Base-by-base conservation (phyloP, 2,797 vertebrate species). In the Zalophus californianus region DNA sequence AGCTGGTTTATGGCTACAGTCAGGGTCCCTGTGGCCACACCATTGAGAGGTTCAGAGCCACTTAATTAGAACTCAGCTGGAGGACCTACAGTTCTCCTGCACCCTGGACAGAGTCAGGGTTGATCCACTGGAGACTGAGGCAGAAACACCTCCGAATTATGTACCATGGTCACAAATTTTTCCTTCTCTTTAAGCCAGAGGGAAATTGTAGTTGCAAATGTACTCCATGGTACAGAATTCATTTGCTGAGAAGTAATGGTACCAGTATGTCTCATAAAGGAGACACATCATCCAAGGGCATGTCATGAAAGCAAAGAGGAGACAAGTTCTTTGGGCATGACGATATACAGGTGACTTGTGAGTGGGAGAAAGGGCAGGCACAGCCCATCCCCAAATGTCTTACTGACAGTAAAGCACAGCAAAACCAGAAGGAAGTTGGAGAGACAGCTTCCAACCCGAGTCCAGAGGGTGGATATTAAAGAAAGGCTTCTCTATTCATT, bases 31-130 rank as follows among this genome's bases (percentile, higher is more conserved):
- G 90, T 73, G 87, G 96, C 79, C 88, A 80, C 44, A 66, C 73
- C 80, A 66, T 18, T 23, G 77, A 20, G 62, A 32, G 84, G 48
- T 7, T 35, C 13, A 0, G 44, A 68, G 84, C 32, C 58, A 20
- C 50, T 96, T 83, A 92, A 35, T 92, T 58, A 90, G 86, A 97
- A 96, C 85, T 93, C 95, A 94, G 27, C 73, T 62, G 48, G 70
- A 85, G 64, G 23, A 90, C 32, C 80, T 52, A 5, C 8, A 35
- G 52, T 87, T 91, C 80, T 88, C 72, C 56, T 70, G 84, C 48
- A 21, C 62, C 32, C 84, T 27, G 54, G 35, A 85, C 91, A 91
- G 66, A 75, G 11, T 32, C 7, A 62, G 27, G 32, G 38, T 52
- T 73, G 84, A 87, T n/a, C 90, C 70, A 5, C 0, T 86, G 56